Conservation (phyloP, 2,797 vertebrate genomes). For the Lagodon rhomboides region DNA sequence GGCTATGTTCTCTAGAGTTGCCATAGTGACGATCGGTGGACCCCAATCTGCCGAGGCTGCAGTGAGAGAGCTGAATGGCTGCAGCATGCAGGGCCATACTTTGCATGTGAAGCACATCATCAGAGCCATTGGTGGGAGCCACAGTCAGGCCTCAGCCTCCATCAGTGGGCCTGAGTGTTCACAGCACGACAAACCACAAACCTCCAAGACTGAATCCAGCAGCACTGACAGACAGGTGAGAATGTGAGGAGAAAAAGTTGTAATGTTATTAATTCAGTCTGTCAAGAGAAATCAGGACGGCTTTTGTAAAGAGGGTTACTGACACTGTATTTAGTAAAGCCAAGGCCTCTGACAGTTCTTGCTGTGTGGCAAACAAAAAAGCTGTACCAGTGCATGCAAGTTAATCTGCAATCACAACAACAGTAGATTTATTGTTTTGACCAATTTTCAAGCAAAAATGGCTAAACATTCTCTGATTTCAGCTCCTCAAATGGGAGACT, state of each 20-base stretch:
- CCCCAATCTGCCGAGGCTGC: slow-evolving; percentile 61
- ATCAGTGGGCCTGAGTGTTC: slow-evolving; percentile 5
- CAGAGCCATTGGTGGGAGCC: background rate
- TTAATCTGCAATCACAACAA: background rate
- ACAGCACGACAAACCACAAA: background rate
- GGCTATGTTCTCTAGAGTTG: slow-evolving; percentile 59
- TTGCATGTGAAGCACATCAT: slow-evolving; percentile 66
- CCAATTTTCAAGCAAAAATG: background rate
- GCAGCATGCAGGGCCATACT: slow-evolving; percentile 39
- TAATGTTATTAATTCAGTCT: background rate
- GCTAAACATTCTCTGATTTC: background rate
- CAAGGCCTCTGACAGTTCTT: background rate
- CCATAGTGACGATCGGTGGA: slow-evolving; percentile 64
- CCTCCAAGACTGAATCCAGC: background rate
- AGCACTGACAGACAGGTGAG: slow-evolving; percentile 41
- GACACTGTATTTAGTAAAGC: background rate
- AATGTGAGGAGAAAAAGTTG: no score
- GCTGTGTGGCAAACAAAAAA: background rate
- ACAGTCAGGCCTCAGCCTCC: slow-evolving; percentile 8
- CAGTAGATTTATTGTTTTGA: background rate
- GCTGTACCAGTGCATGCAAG: background rate
- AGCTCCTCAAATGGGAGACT: background rate
- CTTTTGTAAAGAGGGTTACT: background rate
- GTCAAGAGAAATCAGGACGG: background rate
- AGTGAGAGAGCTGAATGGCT: slow-evolving; percentile 65